phyloP scores from a whole-genome alignment of 2,113 vertebrate species.

The Zosterops lateralis region DNA sequence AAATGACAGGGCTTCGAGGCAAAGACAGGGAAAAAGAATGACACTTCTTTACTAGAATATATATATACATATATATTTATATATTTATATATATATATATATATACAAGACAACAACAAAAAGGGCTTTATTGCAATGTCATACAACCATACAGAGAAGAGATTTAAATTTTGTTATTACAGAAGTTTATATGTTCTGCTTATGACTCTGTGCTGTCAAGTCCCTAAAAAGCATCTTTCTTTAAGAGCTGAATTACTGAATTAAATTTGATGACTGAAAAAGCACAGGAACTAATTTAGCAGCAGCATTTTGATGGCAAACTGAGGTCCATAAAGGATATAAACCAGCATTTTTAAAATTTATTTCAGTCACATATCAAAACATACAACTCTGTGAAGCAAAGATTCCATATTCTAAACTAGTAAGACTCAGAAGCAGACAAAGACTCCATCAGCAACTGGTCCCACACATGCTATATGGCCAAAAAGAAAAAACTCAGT shows the following conservation, averaged over 20 bases:
- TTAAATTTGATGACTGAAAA: neutral
- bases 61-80: too few species aligned
- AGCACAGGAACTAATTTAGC: neutral
- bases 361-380: slow-evolving; percentile 16
- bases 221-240: neutral
- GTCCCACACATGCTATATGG: neutral
- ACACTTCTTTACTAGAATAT: neutral
- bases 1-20: neutral
- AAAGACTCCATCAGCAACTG: slow-evolving; percentile 20
- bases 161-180: neutral
- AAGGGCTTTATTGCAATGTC: neutral
- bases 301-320: slow-evolving; percentile 32
- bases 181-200: slow-evolving; percentile 20
- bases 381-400: neutral
- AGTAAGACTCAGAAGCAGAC: slow-evolving; percentile 44
- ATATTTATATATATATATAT: neutral
- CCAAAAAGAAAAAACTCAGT: neutral
- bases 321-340: slow-evolving; percentile 7
- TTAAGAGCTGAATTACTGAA: neutral
- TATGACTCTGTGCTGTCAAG: slow-evolving; percentile 14
- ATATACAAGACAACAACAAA: neutral
- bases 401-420: neutral
- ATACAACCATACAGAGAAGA: neutral
- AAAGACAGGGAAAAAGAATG: neutral
- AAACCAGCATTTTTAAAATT: slow-evolving; percentile 18